Base-by-base conservation (phyloP, 2,113 vertebrate species). In the Pitta sordida region DNA sequence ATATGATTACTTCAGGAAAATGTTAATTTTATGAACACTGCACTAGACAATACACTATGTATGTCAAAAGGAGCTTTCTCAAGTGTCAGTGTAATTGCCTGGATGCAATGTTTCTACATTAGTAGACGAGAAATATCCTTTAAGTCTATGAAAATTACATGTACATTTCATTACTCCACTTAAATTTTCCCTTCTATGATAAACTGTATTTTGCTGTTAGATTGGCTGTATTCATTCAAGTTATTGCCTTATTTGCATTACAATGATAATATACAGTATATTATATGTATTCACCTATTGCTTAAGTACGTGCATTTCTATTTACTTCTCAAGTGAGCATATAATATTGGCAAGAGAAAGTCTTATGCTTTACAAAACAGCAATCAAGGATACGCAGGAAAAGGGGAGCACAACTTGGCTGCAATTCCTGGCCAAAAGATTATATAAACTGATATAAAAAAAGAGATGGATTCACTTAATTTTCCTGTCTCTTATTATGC, bases 1-100 rank as follows among this genome's bases (percentile, higher is more conserved):
- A 96, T 97, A 96, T 95, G 95, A 97, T 97, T 97, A 97, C 95
- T 96, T 96, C 93, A 97, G 93, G 91, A 96, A 98, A 97, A 97
- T 96, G 94, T 96, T 97, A 96, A 97, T 97, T 97, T 93, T 74
- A 88, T 76, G 97, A 96, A 90, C 91, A 95, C 79, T 96, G 94
- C 88, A 89, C 75, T 96, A 97, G 96, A 97, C 95, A 77, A 94
- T 96, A 96, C 78, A 90, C 79, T 93, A 37, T 10, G 67, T 75
- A 39, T 95, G 90, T 94, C 86, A 95, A 73, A 91, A 62, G 43
- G 37, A 94, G 65, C 70, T 89, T 90, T 62, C 86, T 69, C 86
- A 96, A 95, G 93, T 93, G 81, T 96, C 90, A 95, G 70, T 82
- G 91, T 82, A 94, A 96, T 94, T 58, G 34, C 68, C 78, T 91